phyloP scores from a whole-genome alignment of 1,140 invertebrate genomes.

The Pachypeltis micranthus region DNA sequence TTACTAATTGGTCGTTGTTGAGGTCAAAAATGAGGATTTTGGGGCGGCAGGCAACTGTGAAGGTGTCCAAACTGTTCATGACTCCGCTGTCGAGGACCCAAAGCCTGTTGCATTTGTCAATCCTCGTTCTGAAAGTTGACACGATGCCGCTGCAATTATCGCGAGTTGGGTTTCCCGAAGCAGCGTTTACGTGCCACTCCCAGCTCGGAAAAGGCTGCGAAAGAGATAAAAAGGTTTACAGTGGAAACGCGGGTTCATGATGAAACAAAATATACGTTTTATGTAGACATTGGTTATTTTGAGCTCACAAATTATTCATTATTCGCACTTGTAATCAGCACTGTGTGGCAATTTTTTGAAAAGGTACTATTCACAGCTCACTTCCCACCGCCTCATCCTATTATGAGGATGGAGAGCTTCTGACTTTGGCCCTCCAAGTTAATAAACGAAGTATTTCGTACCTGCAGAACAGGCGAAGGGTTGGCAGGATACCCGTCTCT shows the following conservation, averaged over 20 bases:
- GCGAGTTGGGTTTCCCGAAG: constrained; percentile 29
- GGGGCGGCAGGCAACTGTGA: constrained; percentile 57
- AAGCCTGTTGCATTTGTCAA: constrained; percentile 61
- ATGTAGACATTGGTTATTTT: no score
- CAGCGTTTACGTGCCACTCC: constrained; percentile 59
- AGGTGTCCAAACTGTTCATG: constrained; percentile 60
- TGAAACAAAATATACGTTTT: background rate
- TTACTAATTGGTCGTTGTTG: constrained; percentile 32
- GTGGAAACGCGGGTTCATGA: background rate
- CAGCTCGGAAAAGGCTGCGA: constrained; percentile 61
- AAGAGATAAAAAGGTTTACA: background rate
- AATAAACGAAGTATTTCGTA: constrained; percentile 22
- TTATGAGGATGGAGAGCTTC: no score
- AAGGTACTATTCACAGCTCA: background rate
- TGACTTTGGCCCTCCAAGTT: no score
- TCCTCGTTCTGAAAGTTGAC: constrained; percentile 58
- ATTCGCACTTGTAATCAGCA: background rate
- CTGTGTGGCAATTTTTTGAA: background rate
- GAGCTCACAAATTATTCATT: no score
- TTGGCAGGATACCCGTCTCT: constrained; percentile 36
- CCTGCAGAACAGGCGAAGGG: constrained; percentile 47
- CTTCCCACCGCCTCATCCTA: no score
- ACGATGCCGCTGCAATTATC: constrained; percentile 60
- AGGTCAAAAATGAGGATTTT: constrained; percentile 69
- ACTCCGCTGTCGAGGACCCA: constrained; percentile 64